A percentile compares a stretch with the other conserved stretches of the same genome.
Evolutionary conservation across 2,888 invertebrate genomes (phyloP).

Genomic region (Stegophylla sp.): DNA sequence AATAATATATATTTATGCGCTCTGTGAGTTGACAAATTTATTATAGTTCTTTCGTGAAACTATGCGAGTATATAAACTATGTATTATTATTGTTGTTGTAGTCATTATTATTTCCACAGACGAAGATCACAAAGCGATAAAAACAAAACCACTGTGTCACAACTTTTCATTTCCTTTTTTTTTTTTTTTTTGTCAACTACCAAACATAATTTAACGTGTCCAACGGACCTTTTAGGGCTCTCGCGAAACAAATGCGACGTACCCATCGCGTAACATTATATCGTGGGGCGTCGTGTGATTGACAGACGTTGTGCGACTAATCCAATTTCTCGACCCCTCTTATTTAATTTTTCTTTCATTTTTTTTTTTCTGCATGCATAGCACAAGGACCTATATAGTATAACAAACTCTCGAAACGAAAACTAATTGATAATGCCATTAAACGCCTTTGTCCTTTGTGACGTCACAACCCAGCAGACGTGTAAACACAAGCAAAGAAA

Average conservation of each 20-base stretch:
- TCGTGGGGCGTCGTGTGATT: constrained; percentile 1
- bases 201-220: not conserved
- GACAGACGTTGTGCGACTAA: constrained; percentile 34
- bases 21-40: not conserved
- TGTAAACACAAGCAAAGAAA: not conserved
- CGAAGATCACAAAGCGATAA: not conserved
- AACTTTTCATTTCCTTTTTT: not conserved
- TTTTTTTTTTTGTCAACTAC: not conserved
- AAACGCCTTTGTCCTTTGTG: not conserved
- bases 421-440: constrained; percentile 29
- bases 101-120: too few relatives aligned
- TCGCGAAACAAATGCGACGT: too few relatives aligned
- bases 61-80: too few relatives aligned
- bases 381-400: not conserved
- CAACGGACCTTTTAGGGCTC: too few relatives aligned
- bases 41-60: not conserved
- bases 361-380: not conserved
- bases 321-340: constrained; percentile 43
- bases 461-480: not conserved
- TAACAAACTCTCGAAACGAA: constrained; percentile 14
- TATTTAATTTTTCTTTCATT: not conserved
- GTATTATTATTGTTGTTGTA: too few relatives aligned
- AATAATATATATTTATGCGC: too few relatives aligned
- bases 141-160: not conserved
- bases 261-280: not conserved